Base-by-base conservation (phyloP, 2,888 invertebrate genomes). In the Heteromurus nitidus region DNA sequence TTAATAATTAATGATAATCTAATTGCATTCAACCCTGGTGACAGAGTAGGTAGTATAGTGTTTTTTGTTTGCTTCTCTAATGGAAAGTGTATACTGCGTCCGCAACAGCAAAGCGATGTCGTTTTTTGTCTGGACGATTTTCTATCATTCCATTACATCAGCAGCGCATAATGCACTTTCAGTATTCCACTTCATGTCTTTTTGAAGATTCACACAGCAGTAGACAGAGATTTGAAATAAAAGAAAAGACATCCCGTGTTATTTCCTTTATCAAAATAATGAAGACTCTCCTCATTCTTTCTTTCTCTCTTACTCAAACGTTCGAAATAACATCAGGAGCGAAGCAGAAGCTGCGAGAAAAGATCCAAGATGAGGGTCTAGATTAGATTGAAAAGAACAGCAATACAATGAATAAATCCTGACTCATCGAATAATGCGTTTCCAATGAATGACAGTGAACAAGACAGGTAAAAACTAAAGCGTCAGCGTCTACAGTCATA, bases 361-460 rank as follows among this genome's bases (percentile, higher is more conserved):
- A 64, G 79, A 79, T 72, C 70, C 65, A 84, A 85, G 85, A 84
- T 85, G 84, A 83, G 82, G 80, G 84, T 67, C 76, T 50, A 83
- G 84, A 84, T 85, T 83, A 84, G 84, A 84, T 82, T 80, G 85
- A 84, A 83, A 80, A 82, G 80, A 79, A n/a, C n/a, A n/a, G 74
- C 65, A 80, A 72, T 70, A 77, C 83, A 85, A 83, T 77, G 80
- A 86, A 84, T 83, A 80, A 76, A 72, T 85, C 85, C 86, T 86
- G 86, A 86, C 86, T 86, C 86, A 86, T 86, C 86, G 82, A 85
- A 86, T 86, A 86, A 85, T 86, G 77, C 79, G 72, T 65, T 79
- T 60, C 69, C 76, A 82, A 85, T 84, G 84, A 85, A 85, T 85
- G 85, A 85, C 85, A 85, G 70, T 58, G 82, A 83, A 85, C 83